These are phyloP conservation scores for Loxodonta africana DNA, from an alignment of 2,113 vertebrate species.

Conservation along the genomic window DNA sequence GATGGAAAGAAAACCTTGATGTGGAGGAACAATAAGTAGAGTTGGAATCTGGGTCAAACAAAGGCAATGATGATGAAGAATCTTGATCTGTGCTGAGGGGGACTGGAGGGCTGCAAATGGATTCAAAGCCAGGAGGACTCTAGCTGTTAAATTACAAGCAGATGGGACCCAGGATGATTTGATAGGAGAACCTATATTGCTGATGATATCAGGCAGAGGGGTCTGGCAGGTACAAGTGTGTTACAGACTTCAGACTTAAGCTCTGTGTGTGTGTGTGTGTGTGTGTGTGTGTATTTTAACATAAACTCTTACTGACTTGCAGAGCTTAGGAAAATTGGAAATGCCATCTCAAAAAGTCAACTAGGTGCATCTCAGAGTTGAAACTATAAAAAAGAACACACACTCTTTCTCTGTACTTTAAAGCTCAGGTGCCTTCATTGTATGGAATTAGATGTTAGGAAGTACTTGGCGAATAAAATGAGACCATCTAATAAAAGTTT, in stretches of 20 bases:
- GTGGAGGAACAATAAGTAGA: background rate
- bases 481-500: background rate
- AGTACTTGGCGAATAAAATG: background rate
- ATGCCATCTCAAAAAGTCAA: background rate
- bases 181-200: background rate
- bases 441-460: background rate
- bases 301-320: background rate
- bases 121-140: background rate
- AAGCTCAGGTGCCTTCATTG: background rate
- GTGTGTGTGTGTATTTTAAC: background rate
- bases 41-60: background rate
- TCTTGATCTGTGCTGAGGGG: background rate
- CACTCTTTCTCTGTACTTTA: background rate
- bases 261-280: background rate
- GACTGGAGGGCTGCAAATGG: background rate
- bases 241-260: background rate
- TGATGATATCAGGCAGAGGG: background rate
- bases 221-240: background rate
- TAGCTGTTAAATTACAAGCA: background rate
- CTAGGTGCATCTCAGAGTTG: background rate
- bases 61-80: background rate
- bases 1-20: background rate
- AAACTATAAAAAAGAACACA: background rate
- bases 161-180: rapidly evolving
- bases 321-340: background rate